phyloP scores from a whole-genome alignment of 2,888 invertebrate species.

The Prostheceraeus crozeri region DNA sequence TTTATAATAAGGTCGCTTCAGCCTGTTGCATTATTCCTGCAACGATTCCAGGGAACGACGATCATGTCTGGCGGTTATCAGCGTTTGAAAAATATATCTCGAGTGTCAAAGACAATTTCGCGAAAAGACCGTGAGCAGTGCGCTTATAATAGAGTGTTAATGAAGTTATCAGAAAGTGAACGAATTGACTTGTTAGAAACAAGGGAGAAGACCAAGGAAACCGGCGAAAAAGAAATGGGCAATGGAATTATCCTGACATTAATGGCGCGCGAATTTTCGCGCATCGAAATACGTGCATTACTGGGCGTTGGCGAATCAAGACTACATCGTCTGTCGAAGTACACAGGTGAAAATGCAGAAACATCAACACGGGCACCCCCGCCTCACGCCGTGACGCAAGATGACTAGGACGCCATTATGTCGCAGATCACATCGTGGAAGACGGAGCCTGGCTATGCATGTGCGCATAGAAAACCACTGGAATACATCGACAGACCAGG shows the following conservation, averaged over 20 bases:
- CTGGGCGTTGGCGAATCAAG: slow-evolving; percentile 15
- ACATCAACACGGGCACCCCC: slow-evolving; percentile 18
- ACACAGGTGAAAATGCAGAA: neutral
- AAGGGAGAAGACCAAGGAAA: slow-evolving; percentile 23
- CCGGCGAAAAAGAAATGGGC: slow-evolving; percentile 10
- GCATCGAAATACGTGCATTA: slow-evolving; percentile 15
- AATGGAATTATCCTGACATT: slow-evolving; percentile 14
- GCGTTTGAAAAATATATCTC: slow-evolving; percentile 22
- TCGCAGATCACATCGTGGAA: slow-evolving; percentile 21
- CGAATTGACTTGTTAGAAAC: slow-evolving; percentile 8
- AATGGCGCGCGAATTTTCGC: slow-evolving; percentile 17
- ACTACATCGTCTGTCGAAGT: slow-evolving; percentile 15
- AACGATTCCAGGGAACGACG: too few species aligned
- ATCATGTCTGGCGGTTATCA: slow-evolving; percentile 27
- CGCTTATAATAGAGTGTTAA: slow-evolving; percentile 20
- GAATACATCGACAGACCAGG: slow-evolving; percentile 8
- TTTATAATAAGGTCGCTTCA: too few species aligned
- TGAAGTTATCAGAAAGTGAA: slow-evolving; percentile 15
- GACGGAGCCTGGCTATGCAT: slow-evolving; percentile 21
- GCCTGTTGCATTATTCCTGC: too few species aligned
- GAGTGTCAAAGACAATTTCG: slow-evolving; percentile 1
- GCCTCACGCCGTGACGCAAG: slow-evolving; percentile 21
- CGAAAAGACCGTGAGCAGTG: slow-evolving; percentile 23
- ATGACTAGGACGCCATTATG: slow-evolving; percentile 26
- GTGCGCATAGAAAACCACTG: slow-evolving; percentile 27